Percentiles rank a stretch among this genome's conserved stretches.
Conservation (phyloP, 1,140 invertebrate genomes). For the Archegozetes longisetosus region DNA sequence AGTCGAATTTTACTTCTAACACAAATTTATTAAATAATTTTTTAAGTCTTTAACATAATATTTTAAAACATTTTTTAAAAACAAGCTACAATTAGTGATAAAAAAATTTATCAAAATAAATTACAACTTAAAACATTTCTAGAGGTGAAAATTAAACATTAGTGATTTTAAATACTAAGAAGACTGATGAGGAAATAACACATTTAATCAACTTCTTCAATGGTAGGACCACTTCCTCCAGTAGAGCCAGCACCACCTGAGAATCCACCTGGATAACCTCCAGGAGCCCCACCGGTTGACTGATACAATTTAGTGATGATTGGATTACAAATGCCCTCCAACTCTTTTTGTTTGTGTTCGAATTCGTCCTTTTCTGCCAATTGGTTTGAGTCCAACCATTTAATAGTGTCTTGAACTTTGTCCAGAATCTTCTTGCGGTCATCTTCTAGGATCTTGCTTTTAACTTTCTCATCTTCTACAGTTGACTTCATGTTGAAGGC, state of each 20-base stretch:
- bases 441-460: slow-evolving; percentile 49
- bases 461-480: slow-evolving; percentile 37
- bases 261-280: slow-evolving; percentile 18
- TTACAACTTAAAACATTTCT: no score
- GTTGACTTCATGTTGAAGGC: slow-evolving; percentile 54
- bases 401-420: slow-evolving; percentile 81
- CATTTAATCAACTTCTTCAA: no score
- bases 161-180: no score
- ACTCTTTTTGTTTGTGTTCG: slow-evolving; percentile 67
- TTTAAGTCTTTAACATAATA: no score
- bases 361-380: slow-evolving; percentile 72
- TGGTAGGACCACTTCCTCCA: slow-evolving; percentile 7
- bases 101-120: no score
- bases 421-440: slow-evolving; percentile 77
- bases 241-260: not conserved
- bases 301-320: slow-evolving; percentile 36
- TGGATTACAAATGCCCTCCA: slow-evolving; percentile 29
- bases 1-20: no score
- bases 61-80: no score
- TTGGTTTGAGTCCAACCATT: slow-evolving; percentile 87
- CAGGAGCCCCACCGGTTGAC: slow-evolving; percentile 26
- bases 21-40: no score
- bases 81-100: no score
- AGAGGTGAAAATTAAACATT: no score
- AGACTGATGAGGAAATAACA: no score